phyloP scores from a whole-genome alignment of 2,113 vertebrate genomes.

The Trogon melanurus region DNA sequence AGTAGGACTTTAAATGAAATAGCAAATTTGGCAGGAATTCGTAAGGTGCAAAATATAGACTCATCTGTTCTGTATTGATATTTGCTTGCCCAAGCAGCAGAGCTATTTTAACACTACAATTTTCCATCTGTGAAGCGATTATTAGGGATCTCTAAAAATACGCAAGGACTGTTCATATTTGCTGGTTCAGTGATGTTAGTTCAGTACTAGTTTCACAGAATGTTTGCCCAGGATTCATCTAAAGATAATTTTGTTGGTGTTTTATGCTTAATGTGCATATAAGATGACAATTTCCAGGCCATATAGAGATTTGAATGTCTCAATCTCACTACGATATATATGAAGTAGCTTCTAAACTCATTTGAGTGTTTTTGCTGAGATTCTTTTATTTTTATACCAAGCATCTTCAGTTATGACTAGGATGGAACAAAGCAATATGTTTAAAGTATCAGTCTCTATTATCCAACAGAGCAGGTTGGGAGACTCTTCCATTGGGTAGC shows the following conservation, averaged over 20 bases:
- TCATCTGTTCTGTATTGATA: constrained; percentile 15
- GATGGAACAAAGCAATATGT: not conserved
- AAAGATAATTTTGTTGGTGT: not conserved
- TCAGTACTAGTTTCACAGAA: not conserved
- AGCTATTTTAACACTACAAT: constrained; percentile 53
- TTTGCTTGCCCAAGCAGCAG: constrained; percentile 40
- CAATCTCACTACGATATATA: not conserved
- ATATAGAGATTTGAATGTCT: not conserved
- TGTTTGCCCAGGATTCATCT: not conserved
- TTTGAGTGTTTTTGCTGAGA: not conserved
- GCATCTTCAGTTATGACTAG: not conserved
- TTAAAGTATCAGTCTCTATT: not conserved
- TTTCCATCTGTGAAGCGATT: constrained; percentile 30
- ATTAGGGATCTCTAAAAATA: constrained; percentile 48
- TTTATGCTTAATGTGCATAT: not conserved
- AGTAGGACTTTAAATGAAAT: constrained; percentile 25
- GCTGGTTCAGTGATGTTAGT: not conserved
- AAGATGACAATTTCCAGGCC: not conserved
- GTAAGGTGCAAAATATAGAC: constrained; percentile 32
- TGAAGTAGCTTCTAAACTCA: not conserved
- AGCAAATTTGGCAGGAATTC: not conserved
- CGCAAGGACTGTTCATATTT: not conserved
- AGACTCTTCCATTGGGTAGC: not conserved
- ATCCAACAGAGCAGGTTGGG: not conserved
- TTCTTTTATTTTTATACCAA: too few species aligned